Conservation (phyloP, 2,797 vertebrate genomes). For the Pipistrellus pipistrellus region DNA sequence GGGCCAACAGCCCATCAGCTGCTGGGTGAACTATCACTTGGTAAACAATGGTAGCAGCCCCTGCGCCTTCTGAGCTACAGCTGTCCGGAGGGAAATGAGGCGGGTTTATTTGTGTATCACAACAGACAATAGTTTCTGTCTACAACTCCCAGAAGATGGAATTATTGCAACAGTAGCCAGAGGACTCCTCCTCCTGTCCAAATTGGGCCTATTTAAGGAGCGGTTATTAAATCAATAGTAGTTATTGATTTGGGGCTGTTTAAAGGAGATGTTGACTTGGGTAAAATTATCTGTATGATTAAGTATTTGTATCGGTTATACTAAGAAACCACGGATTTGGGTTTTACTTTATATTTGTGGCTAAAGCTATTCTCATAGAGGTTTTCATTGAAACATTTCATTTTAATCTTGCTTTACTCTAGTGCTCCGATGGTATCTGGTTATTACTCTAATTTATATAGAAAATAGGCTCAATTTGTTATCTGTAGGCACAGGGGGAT, state of each 20-base stretch:
- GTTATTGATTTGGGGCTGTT: slow-evolving; percentile 37
- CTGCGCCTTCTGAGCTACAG: slow-evolving; percentile 72
- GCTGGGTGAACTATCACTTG: slow-evolving; percentile 80
- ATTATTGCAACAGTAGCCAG: slow-evolving; percentile 14
- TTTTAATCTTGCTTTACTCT: slow-evolving; percentile 56
- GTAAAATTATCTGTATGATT: slow-evolving; percentile 39
- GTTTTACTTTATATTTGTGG: not conserved
- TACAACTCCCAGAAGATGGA: slow-evolving; percentile 52
- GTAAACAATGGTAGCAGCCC: slow-evolving; percentile 71
- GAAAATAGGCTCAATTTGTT: accelerated
- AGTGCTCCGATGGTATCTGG: not conserved
- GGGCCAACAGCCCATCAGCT: slow-evolving; percentile 83
- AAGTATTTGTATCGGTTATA: slow-evolving; percentile 53
- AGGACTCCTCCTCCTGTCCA: slow-evolving; percentile 58
- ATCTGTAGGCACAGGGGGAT: not conserved
- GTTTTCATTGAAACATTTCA: not conserved
- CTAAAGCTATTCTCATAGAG: slow-evolving; percentile 53
- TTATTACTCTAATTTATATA: not conserved
- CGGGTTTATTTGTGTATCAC: slow-evolving; percentile 69
- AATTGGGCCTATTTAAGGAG: not conserved
- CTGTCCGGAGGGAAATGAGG: slow-evolving; percentile 80
- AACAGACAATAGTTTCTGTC: not conserved
- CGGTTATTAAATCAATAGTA: slow-evolving; percentile 21
- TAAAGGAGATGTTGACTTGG: not conserved
- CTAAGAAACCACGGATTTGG: not conserved